Base-by-base conservation (phyloP, 2,797 vertebrate genomes). In the Pitangus sulphuratus region DNA sequence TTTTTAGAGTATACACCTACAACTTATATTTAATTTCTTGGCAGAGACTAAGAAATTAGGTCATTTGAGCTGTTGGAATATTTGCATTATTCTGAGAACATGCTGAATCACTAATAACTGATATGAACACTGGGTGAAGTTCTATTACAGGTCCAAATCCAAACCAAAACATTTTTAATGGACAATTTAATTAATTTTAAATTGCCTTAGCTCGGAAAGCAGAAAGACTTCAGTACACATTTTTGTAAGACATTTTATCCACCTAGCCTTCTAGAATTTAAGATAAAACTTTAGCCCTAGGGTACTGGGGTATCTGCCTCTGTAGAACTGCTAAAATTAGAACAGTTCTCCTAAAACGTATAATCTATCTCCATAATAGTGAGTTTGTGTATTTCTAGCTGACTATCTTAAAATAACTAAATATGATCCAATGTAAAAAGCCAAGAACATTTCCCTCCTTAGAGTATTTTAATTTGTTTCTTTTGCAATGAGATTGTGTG, bases 271-370 rank as follows among this genome's bases (percentile, higher is more conserved):
- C 47, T 64, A 87, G 75, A 93, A 75, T 85, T 93, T 79, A 84
- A 58, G 72, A 72, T 54, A 66, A 83, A 84, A 69, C 76, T 84
- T 51, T 90, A 92, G 74, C 83, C 77, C 37, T 54, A 79, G 54
- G 85, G 80, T 54, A 58, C 51, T 61, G 30, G 47, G 62, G 17
- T 86, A 75, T 40, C 26, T 92, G 39, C 33, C 40, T 60, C 44
- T 62, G n/a, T 89, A 82, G 39, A 90, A 82, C 19, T 53, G 47
- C 47, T 92, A 90, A 91, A 95, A 86, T 72, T 91, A 86, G 54
- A 62, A 74, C 42, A 78, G 42, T 84, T 93, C 44, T 62, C 50
- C 58, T 74, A 65, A 88, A 95, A 82, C 3, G 12, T 48, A 45
- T 58, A 51, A 61, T 65, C 42, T 72, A 51, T 44, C 48, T 65